These are phyloP conservation scores for Exocentrus adspersus DNA, from an alignment of 2,888 invertebrate species.

Conservation along the genomic window DNA sequence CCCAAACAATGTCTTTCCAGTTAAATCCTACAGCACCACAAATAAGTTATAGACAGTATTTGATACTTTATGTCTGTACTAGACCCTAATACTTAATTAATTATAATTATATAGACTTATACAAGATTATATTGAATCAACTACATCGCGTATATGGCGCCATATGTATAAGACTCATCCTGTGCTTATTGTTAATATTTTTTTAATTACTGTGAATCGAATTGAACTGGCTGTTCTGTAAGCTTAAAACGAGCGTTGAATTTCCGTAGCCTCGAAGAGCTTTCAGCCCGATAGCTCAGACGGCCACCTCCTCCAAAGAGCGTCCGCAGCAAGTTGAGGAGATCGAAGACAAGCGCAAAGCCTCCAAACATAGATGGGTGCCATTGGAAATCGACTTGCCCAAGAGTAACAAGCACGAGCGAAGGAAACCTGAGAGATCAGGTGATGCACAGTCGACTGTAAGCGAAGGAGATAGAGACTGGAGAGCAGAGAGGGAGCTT, in stretches of 20 bases:
- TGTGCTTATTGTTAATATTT: no score
- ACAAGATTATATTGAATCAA: no score
- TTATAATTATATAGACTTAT: no score
- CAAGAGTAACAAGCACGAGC: constrained; percentile 73
- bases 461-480: constrained; percentile 61
- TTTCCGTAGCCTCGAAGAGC: constrained; percentile 39
- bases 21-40: no score
- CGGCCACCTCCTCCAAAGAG: constrained; percentile 50
- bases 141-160: no score
- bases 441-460: constrained; percentile 59
- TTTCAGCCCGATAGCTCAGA: constrained; percentile 35
- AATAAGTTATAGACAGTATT: no score
- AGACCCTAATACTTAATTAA: no score
- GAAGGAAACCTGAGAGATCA: constrained; percentile 36
- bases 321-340: constrained; percentile 53
- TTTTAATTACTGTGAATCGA: no score
- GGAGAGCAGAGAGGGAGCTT: constrained; percentile 56
- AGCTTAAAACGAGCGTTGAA: constrained; percentile 11
- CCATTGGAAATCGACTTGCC: constrained; percentile 88
- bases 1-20: no score
- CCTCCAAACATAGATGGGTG: constrained; percentile 85
- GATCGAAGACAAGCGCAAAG: constrained; percentile 65
- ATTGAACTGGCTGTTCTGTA: no score
- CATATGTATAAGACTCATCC: no score
- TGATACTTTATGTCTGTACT: no score